Evolutionary conservation across 1,140 invertebrate species (phyloP), one percentile per base, ranked within the genome.

Genomic region (Hycleus phaleratus): DNA sequence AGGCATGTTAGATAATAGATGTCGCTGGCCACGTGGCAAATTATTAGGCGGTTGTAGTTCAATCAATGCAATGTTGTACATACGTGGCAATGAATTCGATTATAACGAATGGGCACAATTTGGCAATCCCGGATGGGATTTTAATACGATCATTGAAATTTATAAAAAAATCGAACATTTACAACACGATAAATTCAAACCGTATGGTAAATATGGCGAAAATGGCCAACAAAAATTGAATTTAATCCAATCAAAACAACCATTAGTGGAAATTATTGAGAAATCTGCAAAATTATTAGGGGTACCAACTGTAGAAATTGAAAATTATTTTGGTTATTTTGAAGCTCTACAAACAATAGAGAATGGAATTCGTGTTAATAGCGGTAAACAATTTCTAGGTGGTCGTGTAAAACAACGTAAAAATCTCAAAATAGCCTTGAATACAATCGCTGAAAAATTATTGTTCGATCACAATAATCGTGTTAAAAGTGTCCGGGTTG

Each of bases 211-310:
- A 11, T 65, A 60, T 43, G 65, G 63, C 26, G 65, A 85, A 82
- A 87, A 44, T 87, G 89, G 9, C 85, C 86, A 51, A 72, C 85
- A 56, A 85, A 87, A 0, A 79, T 90, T 1, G 82, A 89, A 72
- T 86, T 89, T 58, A 70, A 85, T 0, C 86, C 86, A 0, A 87
- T 83, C 38, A 74, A 82, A 86, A 51, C 87, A 87, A 1, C 88
- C 89, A 0, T 72, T 91, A n/a, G 86, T 85, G 0, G 75, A 81
- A 10, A 82, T 86, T 0, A 86, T 91, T 66, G 75, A 93, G 1
- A 85, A 94, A 76, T 90, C 91, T 0, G 91, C 88, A 18, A 78
- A 87, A 68, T 87, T 93, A 71, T 86, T 93, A 81, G 92, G 91
- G 90, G 90, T 71, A 71, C 75, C 40, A 3, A 63, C 68, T 25